phyloP scores from a whole-genome alignment of 2,888 invertebrate species.

The Agriopis aurantiaria region DNA sequence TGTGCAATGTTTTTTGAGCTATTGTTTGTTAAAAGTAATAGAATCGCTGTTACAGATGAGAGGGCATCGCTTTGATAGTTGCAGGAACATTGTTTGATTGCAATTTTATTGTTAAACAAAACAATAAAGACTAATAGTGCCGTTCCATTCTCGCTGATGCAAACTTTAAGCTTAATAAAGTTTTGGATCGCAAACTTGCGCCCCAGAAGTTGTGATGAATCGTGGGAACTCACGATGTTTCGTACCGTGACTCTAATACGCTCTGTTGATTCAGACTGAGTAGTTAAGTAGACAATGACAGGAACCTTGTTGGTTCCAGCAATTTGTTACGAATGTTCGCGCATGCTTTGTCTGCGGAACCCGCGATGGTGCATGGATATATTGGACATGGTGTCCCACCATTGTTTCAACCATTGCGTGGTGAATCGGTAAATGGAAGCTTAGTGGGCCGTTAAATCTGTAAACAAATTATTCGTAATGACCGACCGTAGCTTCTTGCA shows the following conservation, averaged over 20 bases:
- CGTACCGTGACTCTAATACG: constrained; percentile 56
- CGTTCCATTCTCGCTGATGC: constrained; percentile 8
- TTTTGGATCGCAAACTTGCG: constrained; percentile 38
- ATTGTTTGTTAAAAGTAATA: constrained; percentile 20
- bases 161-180: constrained; percentile 17
- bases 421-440: constrained; percentile 59
- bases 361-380: constrained; percentile 47
- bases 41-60: constrained; percentile 15
- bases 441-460: constrained; percentile 58
- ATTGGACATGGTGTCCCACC: constrained; percentile 47
- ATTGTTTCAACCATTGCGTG: constrained; percentile 63
- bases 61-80: constrained; percentile 13
- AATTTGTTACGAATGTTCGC: constrained; percentile 61
- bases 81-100: constrained; percentile 19
- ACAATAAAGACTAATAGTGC: constrained; percentile 9
- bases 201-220: constrained; percentile 39
- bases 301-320: constrained; percentile 73
- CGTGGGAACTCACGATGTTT: constrained; percentile 64
- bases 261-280: constrained; percentile 63
- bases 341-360: constrained; percentile 54
- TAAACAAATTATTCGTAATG: constrained; percentile 51
- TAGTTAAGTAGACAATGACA: constrained; percentile 70
- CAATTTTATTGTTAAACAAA: constrained; percentile 14
- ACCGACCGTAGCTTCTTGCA: constrained; percentile 39
- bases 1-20: constrained; percentile 28